Base-by-base conservation (phyloP, 1,140 invertebrate species). In the Aphaenogaster floridana region DNA sequence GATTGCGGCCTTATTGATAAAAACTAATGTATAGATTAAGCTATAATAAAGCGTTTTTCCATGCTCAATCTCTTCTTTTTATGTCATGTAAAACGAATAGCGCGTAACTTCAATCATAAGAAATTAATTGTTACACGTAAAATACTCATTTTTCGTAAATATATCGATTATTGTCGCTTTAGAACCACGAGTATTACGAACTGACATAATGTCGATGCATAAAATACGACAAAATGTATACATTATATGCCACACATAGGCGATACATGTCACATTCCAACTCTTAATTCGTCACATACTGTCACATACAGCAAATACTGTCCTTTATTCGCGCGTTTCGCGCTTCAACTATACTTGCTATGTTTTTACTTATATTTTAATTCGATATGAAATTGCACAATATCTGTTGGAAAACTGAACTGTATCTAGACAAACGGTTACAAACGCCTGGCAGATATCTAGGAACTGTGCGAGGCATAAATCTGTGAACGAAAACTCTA, bases 381-480 rank as follows among this genome's bases (percentile, higher is more conserved):
- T 57, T 76, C 4, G n/a, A 59, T n/a, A 59, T 54, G 0, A 59
- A 21, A 42, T 42, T 63, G 21, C 28, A 39, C 28, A 36, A 48
- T 64, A 78, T 50, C 28, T 63, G 59, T 48, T 48, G 17, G 28
- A 48, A 64, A 64, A 72, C 2, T 48, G 9, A 45, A 63, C 21
- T 48, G 17, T 78, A 34, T 45, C 39, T 48, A 50, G 9, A 15
- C 28, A 48, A 79, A 9, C 48, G 13, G 64, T 79, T 64, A 64
- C 39, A 54, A 39, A n/a, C 21, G 7, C 13, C 39, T 50, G 59
- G 54, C 52, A 48, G 59, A 78, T 88, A 77, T 48, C 42, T 89
- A 86, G 87, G 87, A 89, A 89, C 72, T 89, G 50, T 57, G 84
- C 80, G 17, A 63, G 50, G 59, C 50, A 81, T 34, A 79, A 66